These are phyloP conservation scores for Leptinotarsa tumamoca DNA, from an alignment of 2,888 invertebrate genomes.

Conservation along the genomic window DNA sequence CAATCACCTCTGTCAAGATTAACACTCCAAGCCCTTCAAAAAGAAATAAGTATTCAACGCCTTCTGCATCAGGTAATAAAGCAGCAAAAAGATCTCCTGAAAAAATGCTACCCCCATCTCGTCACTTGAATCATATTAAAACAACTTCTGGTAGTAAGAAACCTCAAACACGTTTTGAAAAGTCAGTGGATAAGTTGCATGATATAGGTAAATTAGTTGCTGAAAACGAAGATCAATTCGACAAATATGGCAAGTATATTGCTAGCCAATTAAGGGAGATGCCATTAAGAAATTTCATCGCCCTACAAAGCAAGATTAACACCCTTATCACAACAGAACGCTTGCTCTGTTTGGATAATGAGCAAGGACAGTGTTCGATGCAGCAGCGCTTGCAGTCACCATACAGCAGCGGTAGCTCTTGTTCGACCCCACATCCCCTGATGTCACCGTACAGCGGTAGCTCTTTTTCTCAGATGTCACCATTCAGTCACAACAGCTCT, in stretches of 20 bases:
- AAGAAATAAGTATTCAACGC: conserved; percentile 24
- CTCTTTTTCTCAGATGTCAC: conserved; percentile 27
- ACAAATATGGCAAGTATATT: conserved; percentile 18
- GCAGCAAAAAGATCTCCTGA: conserved; percentile 26
- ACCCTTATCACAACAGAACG: conserved; percentile 1
- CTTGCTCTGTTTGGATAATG: neutral
- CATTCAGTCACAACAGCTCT: conserved; percentile 24
- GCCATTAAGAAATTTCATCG: neutral
- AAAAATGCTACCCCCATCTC: conserved; percentile 25
- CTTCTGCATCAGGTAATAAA: conserved; percentile 23
- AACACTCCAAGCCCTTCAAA: conserved; percentile 25
- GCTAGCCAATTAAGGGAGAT: conserved; percentile 24
- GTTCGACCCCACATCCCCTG: neutral
- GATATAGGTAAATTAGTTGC: too few relatives aligned
- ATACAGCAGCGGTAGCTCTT: neutral
- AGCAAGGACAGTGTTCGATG: neutral
- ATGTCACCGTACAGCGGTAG: conserved; percentile 26
- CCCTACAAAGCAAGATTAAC: neutral
- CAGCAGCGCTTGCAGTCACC: neutral
- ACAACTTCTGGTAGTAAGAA: conserved; percentile 29
- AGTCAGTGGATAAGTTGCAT: conserved; percentile 26
- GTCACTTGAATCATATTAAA: conserved; percentile 23
- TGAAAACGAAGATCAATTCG: conserved; percentile 1
- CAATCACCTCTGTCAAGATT: conserved; percentile 18
- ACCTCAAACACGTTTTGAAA: conserved; percentile 27